phyloP scores from a whole-genome alignment of 2,797 vertebrate species.

The Lagorchestes hirsutus region DNA sequence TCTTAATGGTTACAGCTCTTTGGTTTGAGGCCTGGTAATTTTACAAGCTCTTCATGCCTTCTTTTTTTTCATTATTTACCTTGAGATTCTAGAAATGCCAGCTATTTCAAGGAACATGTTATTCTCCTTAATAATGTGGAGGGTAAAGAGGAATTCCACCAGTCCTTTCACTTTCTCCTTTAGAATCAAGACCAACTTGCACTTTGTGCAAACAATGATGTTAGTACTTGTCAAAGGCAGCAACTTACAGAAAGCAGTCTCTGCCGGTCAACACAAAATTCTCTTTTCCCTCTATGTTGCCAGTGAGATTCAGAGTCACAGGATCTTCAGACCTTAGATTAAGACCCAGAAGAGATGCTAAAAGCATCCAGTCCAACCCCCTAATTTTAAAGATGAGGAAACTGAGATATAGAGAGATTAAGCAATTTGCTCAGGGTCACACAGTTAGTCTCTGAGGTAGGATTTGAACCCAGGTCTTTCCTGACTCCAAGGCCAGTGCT shows the following conservation, averaged over 20 bases:
- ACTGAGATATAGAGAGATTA: neutral
- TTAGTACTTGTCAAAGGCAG: neutral
- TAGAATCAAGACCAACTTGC: neutral
- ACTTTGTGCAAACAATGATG: neutral
- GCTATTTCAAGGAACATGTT: neutral
- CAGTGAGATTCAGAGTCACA: neutral
- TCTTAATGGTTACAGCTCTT: neutral
- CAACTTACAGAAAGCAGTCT: neutral
- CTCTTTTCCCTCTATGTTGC: neutral
- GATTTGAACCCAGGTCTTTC: neutral
- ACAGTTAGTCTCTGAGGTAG: neutral
- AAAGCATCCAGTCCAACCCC: neutral
- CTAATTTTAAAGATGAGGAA: neutral
- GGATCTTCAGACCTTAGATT: neutral
- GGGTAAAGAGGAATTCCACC: neutral
- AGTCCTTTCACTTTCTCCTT: neutral
- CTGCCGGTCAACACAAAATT: neutral
- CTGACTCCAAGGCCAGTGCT: neutral
- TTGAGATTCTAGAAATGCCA: neutral
- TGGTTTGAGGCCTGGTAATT: neutral
- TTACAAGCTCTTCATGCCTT: neutral
- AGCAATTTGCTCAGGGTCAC: neutral
- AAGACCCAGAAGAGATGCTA: neutral
- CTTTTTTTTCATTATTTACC: neutral
- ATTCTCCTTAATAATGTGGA: neutral